Evolutionary conservation across 2,888 invertebrate species (phyloP).

Genomic region (Cylindroiulus punctatus): DNA sequence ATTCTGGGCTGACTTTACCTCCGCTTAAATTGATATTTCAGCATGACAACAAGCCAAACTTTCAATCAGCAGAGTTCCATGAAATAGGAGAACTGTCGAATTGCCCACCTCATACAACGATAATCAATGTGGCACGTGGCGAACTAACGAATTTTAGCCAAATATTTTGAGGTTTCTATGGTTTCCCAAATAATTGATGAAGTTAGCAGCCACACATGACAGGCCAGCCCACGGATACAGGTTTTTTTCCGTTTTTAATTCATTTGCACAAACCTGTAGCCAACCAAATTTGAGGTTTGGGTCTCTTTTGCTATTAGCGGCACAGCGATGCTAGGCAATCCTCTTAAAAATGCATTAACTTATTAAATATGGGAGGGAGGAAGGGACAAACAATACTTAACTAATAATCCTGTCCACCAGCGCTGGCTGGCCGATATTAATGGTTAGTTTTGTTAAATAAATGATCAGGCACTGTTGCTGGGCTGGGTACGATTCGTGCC

Average conservation of each 20-base stretch:
- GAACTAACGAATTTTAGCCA: conserved; percentile 22
- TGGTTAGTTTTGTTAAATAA: conserved; percentile 12
- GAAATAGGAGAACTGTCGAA: neutral
- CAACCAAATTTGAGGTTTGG: neutral
- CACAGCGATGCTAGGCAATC: neutral
- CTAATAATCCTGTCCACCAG: neutral
- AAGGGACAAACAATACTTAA: neutral
- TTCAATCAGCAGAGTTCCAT: neutral
- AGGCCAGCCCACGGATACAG: neutral
- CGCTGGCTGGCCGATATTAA: neutral
- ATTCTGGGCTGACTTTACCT: too few species aligned
- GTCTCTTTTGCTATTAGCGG: neutral
- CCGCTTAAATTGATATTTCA: too few species aligned
- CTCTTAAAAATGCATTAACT: conserved; percentile 34
- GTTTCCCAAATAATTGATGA: conserved; percentile 38
- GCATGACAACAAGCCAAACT: too few species aligned
- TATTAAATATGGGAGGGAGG: neutral
- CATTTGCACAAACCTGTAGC: neutral
- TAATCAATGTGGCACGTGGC: neutral
- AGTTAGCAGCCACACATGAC: neutral
- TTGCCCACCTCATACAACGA: neutral
- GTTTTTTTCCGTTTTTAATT: neutral
- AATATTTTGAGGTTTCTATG: conserved; percentile 38
- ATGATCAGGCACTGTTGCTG: neutral
- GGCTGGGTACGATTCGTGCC: neutral